These are phyloP conservation scores for Sturmia bella DNA, from an alignment of 2,888 invertebrate genomes.

Conservation along the genomic window DNA sequence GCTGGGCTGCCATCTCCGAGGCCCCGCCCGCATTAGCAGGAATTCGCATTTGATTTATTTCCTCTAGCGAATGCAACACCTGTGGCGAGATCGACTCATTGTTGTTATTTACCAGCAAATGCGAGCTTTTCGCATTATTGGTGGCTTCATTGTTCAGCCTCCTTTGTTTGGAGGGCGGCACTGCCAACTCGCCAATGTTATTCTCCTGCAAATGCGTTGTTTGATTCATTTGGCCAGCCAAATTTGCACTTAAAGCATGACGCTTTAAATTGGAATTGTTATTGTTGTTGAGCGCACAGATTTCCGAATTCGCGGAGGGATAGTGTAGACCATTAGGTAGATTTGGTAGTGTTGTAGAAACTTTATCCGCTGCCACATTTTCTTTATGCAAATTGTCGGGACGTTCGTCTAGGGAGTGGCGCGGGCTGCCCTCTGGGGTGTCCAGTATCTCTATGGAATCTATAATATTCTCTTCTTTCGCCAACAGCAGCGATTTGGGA, in stretches of 20 bases:
- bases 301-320: slow-evolving; percentile 46
- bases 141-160: slow-evolving; percentile 42
- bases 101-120: slow-evolving; percentile 29
- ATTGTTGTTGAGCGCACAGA: slow-evolving; percentile 54
- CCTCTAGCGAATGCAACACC: slow-evolving; percentile 48
- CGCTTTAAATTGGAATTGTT: slow-evolving; percentile 70
- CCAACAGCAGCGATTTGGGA: slow-evolving; percentile 4
- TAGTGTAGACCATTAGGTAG: slow-evolving; percentile 67
- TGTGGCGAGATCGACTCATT: slow-evolving; percentile 47
- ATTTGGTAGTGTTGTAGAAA: neutral
- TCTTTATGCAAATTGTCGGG: slow-evolving; percentile 18
- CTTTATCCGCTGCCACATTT: slow-evolving; percentile 44
- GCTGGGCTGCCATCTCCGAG: slow-evolving; percentile 13
- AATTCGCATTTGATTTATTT: slow-evolving; percentile 31
- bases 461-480: slow-evolving; percentile 71
- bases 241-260: slow-evolving; percentile 53
- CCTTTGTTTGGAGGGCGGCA: slow-evolving; percentile 60
- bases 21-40: neutral
- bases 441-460: slow-evolving; percentile 80
- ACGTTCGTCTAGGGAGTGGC: slow-evolving; percentile 70
- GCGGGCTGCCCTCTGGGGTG: slow-evolving; percentile 79
- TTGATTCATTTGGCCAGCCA: slow-evolving; percentile 36
- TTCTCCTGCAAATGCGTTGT: slow-evolving; percentile 6
- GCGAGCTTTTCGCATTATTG: slow-evolving; percentile 44
- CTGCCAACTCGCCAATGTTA: slow-evolving; percentile 9